A percentile compares a stretch with the other conserved stretches of the same genome.
These are phyloP conservation scores for Campaea margaritaria DNA, from an alignment of 2,888 invertebrate genomes.

Conservation along the genomic window DNA sequence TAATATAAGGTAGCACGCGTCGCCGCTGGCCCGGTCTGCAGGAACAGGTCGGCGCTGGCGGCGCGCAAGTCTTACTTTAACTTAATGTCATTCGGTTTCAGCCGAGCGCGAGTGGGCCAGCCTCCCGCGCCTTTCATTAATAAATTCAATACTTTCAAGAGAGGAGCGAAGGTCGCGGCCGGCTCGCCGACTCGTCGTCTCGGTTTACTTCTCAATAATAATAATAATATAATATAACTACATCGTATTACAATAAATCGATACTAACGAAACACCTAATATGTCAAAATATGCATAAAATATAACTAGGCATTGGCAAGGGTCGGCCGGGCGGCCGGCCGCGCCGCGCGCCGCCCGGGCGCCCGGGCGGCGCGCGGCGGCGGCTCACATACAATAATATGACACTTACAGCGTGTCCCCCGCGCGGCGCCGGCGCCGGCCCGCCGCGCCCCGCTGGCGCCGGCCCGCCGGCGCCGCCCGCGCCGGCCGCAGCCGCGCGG, in stretches of 20 bases:
- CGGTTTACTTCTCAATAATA: slow-evolving; percentile 36
- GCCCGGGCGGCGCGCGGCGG: slow-evolving; percentile 7
- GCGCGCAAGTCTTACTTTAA: not conserved
- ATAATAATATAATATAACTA: slow-evolving; percentile 38
- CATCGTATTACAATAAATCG: slow-evolving; percentile 39
- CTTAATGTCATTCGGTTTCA: slow-evolving; percentile 7
- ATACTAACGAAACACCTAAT: slow-evolving; percentile 36
- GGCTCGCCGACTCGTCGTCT: slow-evolving; percentile 19
- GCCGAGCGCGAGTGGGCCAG: not conserved
- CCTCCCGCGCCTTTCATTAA: not conserved
- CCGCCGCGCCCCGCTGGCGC: no score
- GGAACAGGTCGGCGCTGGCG: not conserved
- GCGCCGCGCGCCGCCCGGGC: slow-evolving; percentile 43
- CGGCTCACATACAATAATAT: slow-evolving; percentile 51
- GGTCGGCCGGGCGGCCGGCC: slow-evolving; percentile 55
- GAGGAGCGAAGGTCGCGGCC: not conserved
- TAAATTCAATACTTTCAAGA: not conserved
- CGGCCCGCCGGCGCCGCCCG: not conserved
- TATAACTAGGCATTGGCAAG: slow-evolving; percentile 81
- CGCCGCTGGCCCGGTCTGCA: slow-evolving; percentile 30
- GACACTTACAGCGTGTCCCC: slow-evolving; percentile 68
- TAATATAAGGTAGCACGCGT: slow-evolving; percentile 45
- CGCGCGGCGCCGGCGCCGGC: slow-evolving; percentile 37
- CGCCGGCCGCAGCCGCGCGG: not conserved
- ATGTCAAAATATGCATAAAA: slow-evolving; percentile 64